A percentile compares a stretch with the other conserved stretches of the same genome.
Conservation (phyloP, 1,140 invertebrate species). For the Apis dorsata region DNA sequence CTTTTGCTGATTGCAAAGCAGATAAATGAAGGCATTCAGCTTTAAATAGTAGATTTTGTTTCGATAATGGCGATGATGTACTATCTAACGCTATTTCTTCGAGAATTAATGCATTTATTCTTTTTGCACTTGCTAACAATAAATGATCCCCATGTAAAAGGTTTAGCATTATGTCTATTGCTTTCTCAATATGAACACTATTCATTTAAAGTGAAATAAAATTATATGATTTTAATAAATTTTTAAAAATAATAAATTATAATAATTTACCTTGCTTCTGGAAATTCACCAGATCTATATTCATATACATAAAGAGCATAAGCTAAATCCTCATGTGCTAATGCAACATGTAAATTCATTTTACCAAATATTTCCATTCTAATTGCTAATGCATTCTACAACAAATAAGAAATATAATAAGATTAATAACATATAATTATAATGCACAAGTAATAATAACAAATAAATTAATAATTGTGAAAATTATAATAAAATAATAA, state of each 20-base stretch:
- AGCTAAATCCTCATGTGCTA: constrained; percentile 93
- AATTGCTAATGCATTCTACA: constrained; percentile 87
- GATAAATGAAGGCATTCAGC: constrained; percentile 91
- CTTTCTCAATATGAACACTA: constrained; percentile 89
- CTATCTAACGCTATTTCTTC: constrained; percentile 96
- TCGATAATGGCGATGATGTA: constrained; percentile 75
- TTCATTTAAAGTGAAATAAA: constrained; percentile 57
- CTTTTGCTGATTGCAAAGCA: constrained; percentile 87
- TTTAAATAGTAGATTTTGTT: constrained; percentile 83
- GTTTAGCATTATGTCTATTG: constrained; percentile 90
- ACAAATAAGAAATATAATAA: constrained; percentile 23
- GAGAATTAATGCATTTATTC: constrained; percentile 94
- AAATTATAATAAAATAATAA: neutral
- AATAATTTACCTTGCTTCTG: constrained; percentile 83
- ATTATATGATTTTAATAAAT: constrained; percentile 5
- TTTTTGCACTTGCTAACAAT: constrained; percentile 91
- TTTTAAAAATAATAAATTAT: neutral
- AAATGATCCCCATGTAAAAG: constrained; percentile 90
- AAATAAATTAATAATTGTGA: too few relatives aligned
- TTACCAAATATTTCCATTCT: constrained; percentile 89
- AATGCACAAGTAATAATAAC: too few relatives aligned
- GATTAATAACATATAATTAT: neutral
- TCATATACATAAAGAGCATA: constrained; percentile 95
- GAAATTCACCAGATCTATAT: constrained; percentile 93
- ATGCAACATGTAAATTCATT: constrained; percentile 91